Conservation (phyloP, 2,797 vertebrate species). For the Chelmon rostratus region DNA sequence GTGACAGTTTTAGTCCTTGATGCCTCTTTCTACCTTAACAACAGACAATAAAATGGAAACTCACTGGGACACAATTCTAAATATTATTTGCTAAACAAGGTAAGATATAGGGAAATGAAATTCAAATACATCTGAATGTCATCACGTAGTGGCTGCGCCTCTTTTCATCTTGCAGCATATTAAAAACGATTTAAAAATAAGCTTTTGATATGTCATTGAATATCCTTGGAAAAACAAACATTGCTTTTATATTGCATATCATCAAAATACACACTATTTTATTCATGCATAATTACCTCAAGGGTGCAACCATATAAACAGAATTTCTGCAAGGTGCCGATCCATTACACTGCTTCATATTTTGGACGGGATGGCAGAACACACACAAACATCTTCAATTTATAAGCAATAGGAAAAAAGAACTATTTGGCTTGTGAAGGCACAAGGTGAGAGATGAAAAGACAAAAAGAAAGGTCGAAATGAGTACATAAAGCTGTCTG, state of each 20-base stretch:
- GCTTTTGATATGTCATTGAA: background rate
- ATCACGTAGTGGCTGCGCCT: background rate
- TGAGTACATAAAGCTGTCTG: conserved; percentile 25
- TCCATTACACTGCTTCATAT: background rate
- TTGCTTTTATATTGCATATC: background rate
- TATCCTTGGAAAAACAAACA: background rate
- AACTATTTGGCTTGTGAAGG: background rate
- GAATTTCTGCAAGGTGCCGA: background rate
- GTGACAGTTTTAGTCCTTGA: background rate
- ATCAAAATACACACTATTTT: background rate
- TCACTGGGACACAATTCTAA: background rate
- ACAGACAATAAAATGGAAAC: background rate
- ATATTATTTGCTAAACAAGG: conserved; percentile 5
- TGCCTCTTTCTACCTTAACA: background rate
- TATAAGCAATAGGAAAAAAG: background rate
- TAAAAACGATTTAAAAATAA: conserved; percentile 9
- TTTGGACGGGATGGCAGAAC: background rate
- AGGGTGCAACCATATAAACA: background rate
- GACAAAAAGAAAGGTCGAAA: background rate
- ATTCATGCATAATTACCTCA: background rate
- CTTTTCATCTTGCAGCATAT: background rate
- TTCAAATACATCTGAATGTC: background rate
- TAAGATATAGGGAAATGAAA: background rate
- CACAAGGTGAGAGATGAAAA: background rate
- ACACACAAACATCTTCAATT: background rate